phyloP scores from a whole-genome alignment of 1,140 invertebrate species.

The Tetragonula clypearis region DNA sequence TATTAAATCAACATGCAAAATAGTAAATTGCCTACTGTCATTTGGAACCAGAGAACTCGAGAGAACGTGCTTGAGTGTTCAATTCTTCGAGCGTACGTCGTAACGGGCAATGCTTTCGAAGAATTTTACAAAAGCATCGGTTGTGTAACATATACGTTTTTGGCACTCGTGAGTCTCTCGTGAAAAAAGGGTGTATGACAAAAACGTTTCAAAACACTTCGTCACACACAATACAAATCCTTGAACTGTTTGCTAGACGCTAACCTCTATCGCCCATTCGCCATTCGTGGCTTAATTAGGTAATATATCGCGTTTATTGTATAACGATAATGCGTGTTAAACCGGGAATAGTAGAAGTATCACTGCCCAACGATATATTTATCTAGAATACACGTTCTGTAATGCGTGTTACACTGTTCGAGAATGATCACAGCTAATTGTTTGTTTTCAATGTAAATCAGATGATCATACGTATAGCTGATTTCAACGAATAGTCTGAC shows the following conservation, averaged over 20 bases:
- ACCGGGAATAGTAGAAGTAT: not conserved
- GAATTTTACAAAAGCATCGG: slow-evolving; percentile 24
- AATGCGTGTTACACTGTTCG: not conserved
- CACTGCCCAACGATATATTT: not conserved
- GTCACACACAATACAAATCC: not conserved
- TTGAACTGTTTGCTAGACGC: slow-evolving; percentile 31
- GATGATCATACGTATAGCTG: not conserved
- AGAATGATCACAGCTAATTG: slow-evolving; percentile 30
- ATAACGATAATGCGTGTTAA: not conserved
- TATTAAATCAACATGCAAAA: slow-evolving; percentile 6
- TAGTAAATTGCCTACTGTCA: slow-evolving; percentile 55
- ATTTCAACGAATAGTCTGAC: not conserved
- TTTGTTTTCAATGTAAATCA: slow-evolving; percentile 37
- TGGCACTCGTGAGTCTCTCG: slow-evolving; percentile 12
- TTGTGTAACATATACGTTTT: slow-evolving; percentile 19
- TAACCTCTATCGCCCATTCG: slow-evolving; percentile 18
- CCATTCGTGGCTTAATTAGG: too few species aligned
- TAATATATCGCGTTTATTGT: not conserved
- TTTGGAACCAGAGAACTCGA: slow-evolving; percentile 31
- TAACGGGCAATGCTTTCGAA: not conserved
- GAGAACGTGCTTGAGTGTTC: not conserved
- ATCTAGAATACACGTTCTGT: not conserved
- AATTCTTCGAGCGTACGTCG: not conserved
- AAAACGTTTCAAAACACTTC: slow-evolving; percentile 5
- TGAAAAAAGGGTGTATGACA: not conserved